Evolutionary conservation across 2,888 invertebrate genomes (phyloP).

Genomic region (Leptarthrus brevirostris): DNA sequence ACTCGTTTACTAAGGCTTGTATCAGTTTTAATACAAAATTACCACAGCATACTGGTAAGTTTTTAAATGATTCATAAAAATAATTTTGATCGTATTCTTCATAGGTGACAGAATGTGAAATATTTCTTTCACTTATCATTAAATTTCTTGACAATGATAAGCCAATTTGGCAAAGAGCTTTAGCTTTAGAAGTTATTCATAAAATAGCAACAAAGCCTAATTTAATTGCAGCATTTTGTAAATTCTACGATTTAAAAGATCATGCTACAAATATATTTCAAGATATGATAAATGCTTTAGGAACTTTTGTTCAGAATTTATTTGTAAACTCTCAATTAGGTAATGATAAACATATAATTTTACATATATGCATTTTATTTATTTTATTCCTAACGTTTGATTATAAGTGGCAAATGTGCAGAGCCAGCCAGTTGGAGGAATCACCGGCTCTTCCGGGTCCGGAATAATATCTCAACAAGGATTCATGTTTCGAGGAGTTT

Average conservation of each 20-base stretch:
- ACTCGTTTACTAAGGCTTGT: slow-evolving; percentile 94
- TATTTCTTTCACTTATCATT: slow-evolving; percentile 94
- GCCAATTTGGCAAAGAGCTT: slow-evolving; percentile 94
- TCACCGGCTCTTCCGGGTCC: slow-evolving; percentile 62
- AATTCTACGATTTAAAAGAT: slow-evolving; percentile 94
- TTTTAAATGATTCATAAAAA: not conserved
- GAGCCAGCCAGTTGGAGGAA: slow-evolving; percentile 46
- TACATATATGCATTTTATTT: no score
- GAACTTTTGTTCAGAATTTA: slow-evolving; percentile 92
- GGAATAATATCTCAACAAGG: slow-evolving; percentile 89
- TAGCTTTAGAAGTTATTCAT: slow-evolving; percentile 95
- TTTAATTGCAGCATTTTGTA: slow-evolving; percentile 90
- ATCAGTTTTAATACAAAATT: slow-evolving; percentile 91
- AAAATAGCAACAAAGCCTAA: slow-evolving; percentile 90
- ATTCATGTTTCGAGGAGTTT: slow-evolving; percentile 92
- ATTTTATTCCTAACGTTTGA: slow-evolving; percentile 36
- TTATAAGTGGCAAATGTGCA: slow-evolving; percentile 28
- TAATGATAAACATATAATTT: no score
- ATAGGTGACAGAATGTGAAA: slow-evolving; percentile 97
- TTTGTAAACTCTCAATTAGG: slow-evolving; percentile 80
- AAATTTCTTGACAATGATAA: slow-evolving; percentile 98
- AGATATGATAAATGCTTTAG: slow-evolving; percentile 93
- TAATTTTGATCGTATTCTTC: slow-evolving; percentile 57
- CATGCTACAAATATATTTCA: slow-evolving; percentile 93
- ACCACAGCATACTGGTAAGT: slow-evolving; percentile 87